phyloP scores from a whole-genome alignment of 2,113 vertebrate genomes.

The Gobiocypris rarus region DNA sequence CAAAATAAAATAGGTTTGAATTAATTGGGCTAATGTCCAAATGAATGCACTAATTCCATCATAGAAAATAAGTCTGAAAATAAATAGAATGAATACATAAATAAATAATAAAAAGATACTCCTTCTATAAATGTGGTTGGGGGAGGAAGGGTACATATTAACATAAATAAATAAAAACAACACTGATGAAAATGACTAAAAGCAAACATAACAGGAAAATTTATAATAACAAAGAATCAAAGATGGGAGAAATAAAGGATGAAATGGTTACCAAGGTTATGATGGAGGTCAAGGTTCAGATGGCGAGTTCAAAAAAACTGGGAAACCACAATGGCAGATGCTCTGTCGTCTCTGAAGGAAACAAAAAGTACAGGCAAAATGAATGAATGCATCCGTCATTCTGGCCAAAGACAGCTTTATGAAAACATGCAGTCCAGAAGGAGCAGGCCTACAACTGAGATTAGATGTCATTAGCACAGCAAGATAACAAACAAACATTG shows the following conservation, averaged over 20 bases:
- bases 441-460: slow-evolving; percentile 33
- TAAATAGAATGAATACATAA: not conserved
- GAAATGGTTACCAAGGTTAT: slow-evolving; percentile 90
- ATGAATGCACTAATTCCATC: not conserved
- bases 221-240: slow-evolving; percentile 46
- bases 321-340: slow-evolving; percentile 82
- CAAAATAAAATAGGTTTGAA: not conserved
- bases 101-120: not conserved
- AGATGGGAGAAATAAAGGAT: slow-evolving; percentile 78
- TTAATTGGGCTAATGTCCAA: not conserved
- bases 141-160: not conserved
- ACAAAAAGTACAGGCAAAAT: slow-evolving; percentile 27
- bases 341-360: slow-evolving; percentile 46
- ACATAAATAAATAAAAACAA: slow-evolving; percentile 7
- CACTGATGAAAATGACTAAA: slow-evolving; percentile 1
- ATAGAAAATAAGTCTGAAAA: not conserved
- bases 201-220: slow-evolving; percentile 34
- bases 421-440: slow-evolving; percentile 24
- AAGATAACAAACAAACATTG: slow-evolving; percentile 48
- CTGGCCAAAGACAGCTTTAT: slow-evolving; percentile 7
- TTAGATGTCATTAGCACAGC: slow-evolving; percentile 47
- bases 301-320: slow-evolving; percentile 89
- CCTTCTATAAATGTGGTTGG: not conserved
- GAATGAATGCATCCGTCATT: not conserved
- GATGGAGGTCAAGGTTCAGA: slow-evolving; percentile 88